Base-by-base conservation (phyloP, 2,888 invertebrate species). In the Coelinius sp. region DNA sequence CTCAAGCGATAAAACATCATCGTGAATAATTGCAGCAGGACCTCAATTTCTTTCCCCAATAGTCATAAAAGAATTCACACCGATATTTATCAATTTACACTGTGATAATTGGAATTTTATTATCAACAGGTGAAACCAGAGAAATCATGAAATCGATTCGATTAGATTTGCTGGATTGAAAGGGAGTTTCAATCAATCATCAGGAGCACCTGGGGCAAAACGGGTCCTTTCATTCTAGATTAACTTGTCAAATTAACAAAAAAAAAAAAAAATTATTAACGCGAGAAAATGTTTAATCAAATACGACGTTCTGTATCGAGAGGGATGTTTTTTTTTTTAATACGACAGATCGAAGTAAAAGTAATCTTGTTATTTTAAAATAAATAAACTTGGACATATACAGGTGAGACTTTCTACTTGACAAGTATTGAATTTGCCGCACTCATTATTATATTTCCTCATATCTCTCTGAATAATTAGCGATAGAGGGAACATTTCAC, bases 321-420 rank as follows among this genome's bases (percentile, higher is more conserved):
- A 3, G 12, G 10, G 41, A 41, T 4, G 5, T 41, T 41, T 41
- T 38, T 41, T 41, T 41, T 7, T 10, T 1, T 10, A 41, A n/a
- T n/a, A 5, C 10, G n/a, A n/a, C n/a, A n/a, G n/a, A 41, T 41
- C 12, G 7, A 25, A 53, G 53, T 53, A 53, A 53, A 53, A 53
- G 53, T 53, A 24, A 53, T 53, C 25, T 53, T 25, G 53, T 53
- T 24, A 4, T 24, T 53, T 24, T 53, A 7, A 5, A 53, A 53
- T 20, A 27, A 25, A 53, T 41, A 53, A 53, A 53, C n/a, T 25
- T 10, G 6, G 27, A 53, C 25, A 25, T n/a, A 53, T 53, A 27
- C 53, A 53, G 27, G 52, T 25, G 52, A 53, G 27, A 53, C 53
- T 53, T 53, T 53, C 53, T 53, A 53, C 14, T 27, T 53, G 53